phyloP scores from a whole-genome alignment of 2,888 invertebrate species.

The Actias luna region DNA sequence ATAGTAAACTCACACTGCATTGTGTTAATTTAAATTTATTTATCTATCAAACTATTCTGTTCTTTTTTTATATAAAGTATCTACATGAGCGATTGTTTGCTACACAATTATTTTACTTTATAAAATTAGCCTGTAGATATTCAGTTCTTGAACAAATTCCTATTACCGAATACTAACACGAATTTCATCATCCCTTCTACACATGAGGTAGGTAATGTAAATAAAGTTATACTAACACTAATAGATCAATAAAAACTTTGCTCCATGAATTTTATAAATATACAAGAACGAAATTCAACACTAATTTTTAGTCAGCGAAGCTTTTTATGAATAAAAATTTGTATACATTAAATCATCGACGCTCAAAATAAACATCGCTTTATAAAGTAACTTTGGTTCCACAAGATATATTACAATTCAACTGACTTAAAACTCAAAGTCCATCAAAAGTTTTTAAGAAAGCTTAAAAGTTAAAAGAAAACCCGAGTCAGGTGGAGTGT shows the following conservation, averaged over 20 bases:
- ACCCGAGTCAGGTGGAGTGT: conserved; percentile 76
- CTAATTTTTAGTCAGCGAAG: background rate
- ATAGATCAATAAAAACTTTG: background rate
- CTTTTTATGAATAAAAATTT: conserved; percentile 2
- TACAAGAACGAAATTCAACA: background rate
- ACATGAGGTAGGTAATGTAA: background rate
- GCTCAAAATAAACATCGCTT: conserved; percentile 5
- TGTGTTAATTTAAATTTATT: too few relatives aligned
- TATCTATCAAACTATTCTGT: too few relatives aligned
- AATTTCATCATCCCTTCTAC: background rate
- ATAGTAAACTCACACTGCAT: too few relatives aligned
- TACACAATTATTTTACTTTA: background rate
- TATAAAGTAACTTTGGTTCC: conserved; percentile 31
- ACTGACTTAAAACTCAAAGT: conserved; percentile 79
- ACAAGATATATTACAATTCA: conserved; percentile 79
- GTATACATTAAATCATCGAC: background rate
- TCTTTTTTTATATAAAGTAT: too few relatives aligned
- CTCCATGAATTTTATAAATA: background rate
- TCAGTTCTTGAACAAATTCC: background rate
- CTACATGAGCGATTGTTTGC: background rate
- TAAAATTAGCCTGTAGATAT: background rate
- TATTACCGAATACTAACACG: background rate
- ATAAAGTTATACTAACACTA: background rate
- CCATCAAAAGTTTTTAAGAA: conserved; percentile 78
- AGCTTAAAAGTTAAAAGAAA: conserved; percentile 82